Base-by-base conservation (phyloP, 2,888 invertebrate species). In the Clistopyga incitator region DNA sequence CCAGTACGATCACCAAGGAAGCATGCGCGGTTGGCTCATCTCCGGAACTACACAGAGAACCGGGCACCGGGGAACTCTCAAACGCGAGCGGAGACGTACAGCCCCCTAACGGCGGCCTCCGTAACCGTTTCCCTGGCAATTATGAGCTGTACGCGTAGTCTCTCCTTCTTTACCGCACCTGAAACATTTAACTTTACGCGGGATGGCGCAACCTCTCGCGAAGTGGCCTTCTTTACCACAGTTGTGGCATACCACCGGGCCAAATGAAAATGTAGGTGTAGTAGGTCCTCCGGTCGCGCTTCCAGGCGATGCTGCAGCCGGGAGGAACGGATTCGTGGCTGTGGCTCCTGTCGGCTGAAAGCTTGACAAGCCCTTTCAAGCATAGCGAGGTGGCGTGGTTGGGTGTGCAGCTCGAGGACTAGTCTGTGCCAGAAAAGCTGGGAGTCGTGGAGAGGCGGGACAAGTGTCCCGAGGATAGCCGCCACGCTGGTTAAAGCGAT, bases 191-290 rank as follows among this genome's bases (percentile, higher is more conserved):
- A 50, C 20, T 1, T 0, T 18, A 8, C 15, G 3, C 1, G 67
- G 64, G 1, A 47, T 56, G 0, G 45, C 38, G 18, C 81, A 81
- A 0, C 54, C 76, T 11, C 42, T 13, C 6, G 42, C 20, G 6
- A 38, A 18, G 13, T 81, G 81, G 0, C 81, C 77, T 6, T 15
- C 6, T 23, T 71, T 18, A 0, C 77, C 65, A 45, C 81, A 77
- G 2, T 38, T 52, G 54, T 52, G 72, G 13, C 81, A 81, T 11
- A 70, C 10, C 11, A 29, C 38, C n/a, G n/a, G n/a, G n/a, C n/a
- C n/a, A n/a, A n/a, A n/a, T n/a, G n/a, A n/a, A n/a, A 2, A 10
- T 1, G 50, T 3, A 6, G 8, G 2, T 6, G 50, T 15, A n/a
- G 20, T 4, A 2, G 25, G 25, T 10, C 23, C 1, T n/a, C 11